Evolutionary conservation across 1,140 invertebrate species (phyloP).

Genomic region (Calliopsis andreniformis): DNA sequence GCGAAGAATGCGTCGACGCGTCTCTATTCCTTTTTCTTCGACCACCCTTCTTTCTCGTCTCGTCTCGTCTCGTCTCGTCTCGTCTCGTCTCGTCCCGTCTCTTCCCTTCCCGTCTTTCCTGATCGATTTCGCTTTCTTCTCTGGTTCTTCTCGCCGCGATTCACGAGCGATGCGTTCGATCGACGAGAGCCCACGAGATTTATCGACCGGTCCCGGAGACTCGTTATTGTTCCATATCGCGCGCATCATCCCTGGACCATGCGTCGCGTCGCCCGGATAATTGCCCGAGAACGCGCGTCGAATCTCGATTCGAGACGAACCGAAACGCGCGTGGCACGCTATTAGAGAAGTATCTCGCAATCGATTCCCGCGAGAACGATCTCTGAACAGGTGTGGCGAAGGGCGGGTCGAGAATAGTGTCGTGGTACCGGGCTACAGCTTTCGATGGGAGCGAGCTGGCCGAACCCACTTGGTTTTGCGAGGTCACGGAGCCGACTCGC

Average conservation of each 20-base stretch:
- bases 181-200: slow-evolving; percentile 35
- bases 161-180: slow-evolving; percentile 29
- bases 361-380: too few relatives aligned
- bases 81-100: too few relatives aligned
- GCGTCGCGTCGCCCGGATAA: background rate
- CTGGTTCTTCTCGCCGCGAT: background rate
- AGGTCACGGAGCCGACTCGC: slow-evolving; percentile 42
- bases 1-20: slow-evolving; percentile 57
- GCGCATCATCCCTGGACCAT: background rate
- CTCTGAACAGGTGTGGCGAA: too few relatives aligned
- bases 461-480: slow-evolving; percentile 35
- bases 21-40: slow-evolving; percentile 54
- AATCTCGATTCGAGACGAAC: slow-evolving; percentile 8
- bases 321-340: too few relatives aligned
- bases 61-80: too few relatives aligned
- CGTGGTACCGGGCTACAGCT: background rate
- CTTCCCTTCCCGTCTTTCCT: too few relatives aligned
- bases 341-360: background rate
- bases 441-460: slow-evolving; percentile 39
- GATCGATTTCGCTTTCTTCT: too few relatives aligned
- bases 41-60: background rate
- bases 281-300: slow-evolving; percentile 12
- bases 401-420: too few relatives aligned
- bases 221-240: slow-evolving; percentile 49
- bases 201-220: slow-evolving; percentile 37